Base-by-base conservation (phyloP, 2,888 invertebrate genomes). In the Megastigmus dorsalis region DNA sequence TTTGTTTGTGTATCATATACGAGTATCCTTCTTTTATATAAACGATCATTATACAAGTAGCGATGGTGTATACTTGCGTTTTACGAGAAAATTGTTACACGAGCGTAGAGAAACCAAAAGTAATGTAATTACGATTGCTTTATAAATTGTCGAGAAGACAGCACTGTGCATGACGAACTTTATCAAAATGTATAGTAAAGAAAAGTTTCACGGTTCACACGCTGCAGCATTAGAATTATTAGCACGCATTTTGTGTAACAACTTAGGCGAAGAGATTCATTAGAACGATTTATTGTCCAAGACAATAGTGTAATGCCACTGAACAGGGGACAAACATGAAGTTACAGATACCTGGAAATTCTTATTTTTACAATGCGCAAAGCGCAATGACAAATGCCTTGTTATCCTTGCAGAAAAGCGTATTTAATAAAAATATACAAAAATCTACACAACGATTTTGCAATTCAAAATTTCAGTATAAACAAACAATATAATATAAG, bases 1-100 rank as follows among this genome's bases (percentile, higher is more conserved):
- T 45, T 62, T 45, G 36, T 55, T 65, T 48, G 18, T 45, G 45
- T n/a, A 62, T 52, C 33, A 28, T 59, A 54, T n/a, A n/a, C n/a
- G n/a, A 10, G 18, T 69, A 43, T 54, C n/a, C 5, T 13, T 54
- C 18, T 54, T 66, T 68, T 54, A 45, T 28, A 30, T 2, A 33
- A 52, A 26, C 13, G n/a, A n/a, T n/a, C n/a, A 33, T 1, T 30
- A 13, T 59, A 65, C 52, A 50, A 2, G 23, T 62, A 36, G 50
- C 5, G 15, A n/a, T n/a, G n/a, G n/a, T n/a, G 30, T 55, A n/a
- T 43, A 50, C 38, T 50, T 38, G 23, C n/a, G n/a, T 13, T 50
- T 50, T 9, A 3, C n/a, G 26, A 23, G 33, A 45, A n/a, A 38
- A 67, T 52, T 41, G 38, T 69, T 69, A 41, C 4, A 41, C 4